These are phyloP conservation scores for Steromphala cineraria DNA, from an alignment of 2,888 invertebrate genomes.

Conservation along the genomic window DNA sequence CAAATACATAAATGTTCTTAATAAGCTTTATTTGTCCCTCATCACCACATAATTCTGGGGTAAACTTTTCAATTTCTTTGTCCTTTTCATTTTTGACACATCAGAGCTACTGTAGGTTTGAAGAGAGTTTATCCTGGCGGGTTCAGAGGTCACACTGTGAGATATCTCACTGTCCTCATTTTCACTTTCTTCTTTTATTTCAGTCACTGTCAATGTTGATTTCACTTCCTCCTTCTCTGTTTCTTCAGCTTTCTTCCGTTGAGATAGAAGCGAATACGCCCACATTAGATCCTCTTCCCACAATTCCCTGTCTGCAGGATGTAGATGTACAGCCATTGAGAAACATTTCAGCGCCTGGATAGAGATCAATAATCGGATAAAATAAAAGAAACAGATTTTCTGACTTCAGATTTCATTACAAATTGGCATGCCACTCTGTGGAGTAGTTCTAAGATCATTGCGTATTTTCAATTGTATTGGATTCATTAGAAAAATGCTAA, in stretches of 20 bases:
- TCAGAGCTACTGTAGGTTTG: background rate
- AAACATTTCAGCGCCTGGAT: constrained; percentile 72
- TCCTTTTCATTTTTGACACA: background rate
- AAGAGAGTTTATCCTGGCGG: background rate
- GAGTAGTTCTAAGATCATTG: too few relatives aligned
- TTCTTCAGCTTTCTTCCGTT: constrained; percentile 41
- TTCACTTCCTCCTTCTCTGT: constrained; percentile 23
- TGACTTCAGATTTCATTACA: too few relatives aligned
- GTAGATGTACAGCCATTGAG: constrained; percentile 71
- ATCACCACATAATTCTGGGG: constrained; percentile 54
- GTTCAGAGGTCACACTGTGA: background rate
- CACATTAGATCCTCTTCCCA: constrained; percentile 74
- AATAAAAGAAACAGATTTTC: too few relatives aligned
- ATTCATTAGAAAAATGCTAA: too few relatives aligned
- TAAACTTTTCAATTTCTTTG: constrained; percentile 23
- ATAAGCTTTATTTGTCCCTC: constrained; percentile 39
- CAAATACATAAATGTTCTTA: background rate
- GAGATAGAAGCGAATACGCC: constrained; percentile 53
- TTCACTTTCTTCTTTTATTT: constrained; percentile 33
- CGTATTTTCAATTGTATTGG: too few relatives aligned
- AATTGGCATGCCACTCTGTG: too few relatives aligned
- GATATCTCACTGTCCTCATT: constrained; percentile 14
- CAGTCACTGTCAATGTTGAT: constrained; percentile 37
- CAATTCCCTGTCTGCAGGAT: constrained; percentile 71
- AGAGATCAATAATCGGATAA: too few relatives aligned